These are phyloP conservation scores for Siniperca scherzeri DNA, from an alignment of 2,797 vertebrate genomes.

Conservation along the genomic window DNA sequence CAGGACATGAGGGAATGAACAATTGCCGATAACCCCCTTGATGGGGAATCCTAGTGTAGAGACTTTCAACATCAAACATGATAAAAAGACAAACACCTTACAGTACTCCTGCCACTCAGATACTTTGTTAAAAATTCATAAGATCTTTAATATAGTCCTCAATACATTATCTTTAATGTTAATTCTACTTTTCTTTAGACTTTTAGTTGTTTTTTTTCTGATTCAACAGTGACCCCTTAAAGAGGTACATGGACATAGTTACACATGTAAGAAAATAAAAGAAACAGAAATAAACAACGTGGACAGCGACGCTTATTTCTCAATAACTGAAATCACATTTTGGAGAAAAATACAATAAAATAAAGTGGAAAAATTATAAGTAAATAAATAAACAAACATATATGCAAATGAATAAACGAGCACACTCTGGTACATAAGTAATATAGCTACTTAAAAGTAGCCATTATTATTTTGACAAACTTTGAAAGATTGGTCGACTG, in stretches of 20 bases:
- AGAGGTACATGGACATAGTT: no score
- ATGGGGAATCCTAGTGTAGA: not conserved
- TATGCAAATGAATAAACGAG: not conserved
- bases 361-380: not conserved
- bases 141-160: not conserved
- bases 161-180: slow-evolving; percentile 4
- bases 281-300: not conserved
- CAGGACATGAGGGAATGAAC: not conserved
- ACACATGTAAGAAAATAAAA: no score
- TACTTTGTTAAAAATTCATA: not conserved
- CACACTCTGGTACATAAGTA: not conserved
- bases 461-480: not conserved
- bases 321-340: not conserved
- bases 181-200: not conserved
- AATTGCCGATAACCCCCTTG: not conserved
- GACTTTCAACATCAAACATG: slow-evolving; percentile 3
- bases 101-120: not conserved
- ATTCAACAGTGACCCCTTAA: not conserved
- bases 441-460: not conserved
- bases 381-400: not conserved
- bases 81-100: not conserved
- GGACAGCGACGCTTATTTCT: not conserved
- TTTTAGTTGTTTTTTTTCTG: not conserved
- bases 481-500: not conserved
- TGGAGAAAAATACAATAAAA: not conserved